These are phyloP conservation scores for Fregata magnificens DNA, from an alignment of 2,113 vertebrate genomes.

Conservation along the genomic window DNA sequence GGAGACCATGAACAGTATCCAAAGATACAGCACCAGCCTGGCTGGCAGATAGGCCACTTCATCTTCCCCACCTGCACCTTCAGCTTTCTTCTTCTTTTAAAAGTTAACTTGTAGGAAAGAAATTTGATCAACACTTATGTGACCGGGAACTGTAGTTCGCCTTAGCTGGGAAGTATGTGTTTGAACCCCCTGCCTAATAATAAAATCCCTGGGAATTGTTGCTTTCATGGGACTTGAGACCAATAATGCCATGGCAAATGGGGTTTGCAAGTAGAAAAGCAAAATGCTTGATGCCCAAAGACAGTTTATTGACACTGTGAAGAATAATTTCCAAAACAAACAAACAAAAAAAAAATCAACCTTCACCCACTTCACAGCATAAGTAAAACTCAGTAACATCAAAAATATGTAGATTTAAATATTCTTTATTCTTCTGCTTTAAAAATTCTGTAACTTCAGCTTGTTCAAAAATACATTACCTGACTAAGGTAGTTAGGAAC, in stretches of 20 bases:
- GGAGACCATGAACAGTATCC: background rate
- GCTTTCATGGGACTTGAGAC: background rate
- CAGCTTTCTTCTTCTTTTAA: background rate
- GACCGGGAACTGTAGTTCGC: background rate
- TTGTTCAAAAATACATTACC: background rate
- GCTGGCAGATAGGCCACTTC: too few species aligned
- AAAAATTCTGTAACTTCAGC: background rate
- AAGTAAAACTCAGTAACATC: background rate
- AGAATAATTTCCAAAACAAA: background rate
- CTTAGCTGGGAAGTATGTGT: background rate
- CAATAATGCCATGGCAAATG: fast-evolving
- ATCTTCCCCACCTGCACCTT: background rate
- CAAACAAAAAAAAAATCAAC: background rate
- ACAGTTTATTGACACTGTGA: background rate
- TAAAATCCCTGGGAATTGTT: background rate
- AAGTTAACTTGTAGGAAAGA: background rate
- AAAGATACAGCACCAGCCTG: background rate
- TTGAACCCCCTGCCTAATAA: background rate
- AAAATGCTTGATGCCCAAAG: background rate
- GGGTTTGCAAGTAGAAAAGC: background rate
- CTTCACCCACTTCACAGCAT: background rate
- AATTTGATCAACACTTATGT: too few species aligned
- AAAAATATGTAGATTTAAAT: background rate
- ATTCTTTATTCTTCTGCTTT: background rate
- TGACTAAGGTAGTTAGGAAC: background rate